Evolutionary conservation across 2,888 invertebrate genomes (phyloP).

Genomic region (Kryphioiulus occultus): DNA sequence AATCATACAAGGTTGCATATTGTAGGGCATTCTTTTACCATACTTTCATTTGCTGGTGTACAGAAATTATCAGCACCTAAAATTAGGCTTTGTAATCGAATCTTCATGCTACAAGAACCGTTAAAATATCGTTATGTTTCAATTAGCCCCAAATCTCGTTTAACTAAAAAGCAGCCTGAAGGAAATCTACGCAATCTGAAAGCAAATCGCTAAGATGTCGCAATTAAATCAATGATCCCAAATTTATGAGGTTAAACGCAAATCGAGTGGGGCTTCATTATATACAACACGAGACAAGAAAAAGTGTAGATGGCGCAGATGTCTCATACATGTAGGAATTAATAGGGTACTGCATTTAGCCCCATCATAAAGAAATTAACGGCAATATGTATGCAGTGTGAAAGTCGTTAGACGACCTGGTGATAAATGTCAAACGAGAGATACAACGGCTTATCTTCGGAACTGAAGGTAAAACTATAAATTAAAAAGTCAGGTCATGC

Average conservation of each 20-base stretch:
- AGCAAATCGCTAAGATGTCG: background rate
- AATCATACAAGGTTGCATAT: too few relatives aligned
- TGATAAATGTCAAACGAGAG: background rate
- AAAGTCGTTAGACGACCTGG: background rate
- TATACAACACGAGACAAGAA: background rate
- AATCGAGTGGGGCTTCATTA: background rate
- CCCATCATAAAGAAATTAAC: background rate
- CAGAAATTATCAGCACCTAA: too few relatives aligned
- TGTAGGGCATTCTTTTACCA: too few relatives aligned
- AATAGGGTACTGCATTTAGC: constrained; percentile 7
- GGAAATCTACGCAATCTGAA: background rate
- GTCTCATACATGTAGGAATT: background rate
- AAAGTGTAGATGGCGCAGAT: constrained; percentile 1
- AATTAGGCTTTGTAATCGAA: too few relatives aligned
- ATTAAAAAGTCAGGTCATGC: constrained; percentile 4
- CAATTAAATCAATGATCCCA: constrained; percentile 3
- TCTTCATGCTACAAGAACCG: background rate
- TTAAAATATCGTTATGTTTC: background rate
- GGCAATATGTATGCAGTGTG: constrained; percentile 16
- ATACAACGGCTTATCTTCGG: background rate
- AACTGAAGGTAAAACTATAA: background rate
- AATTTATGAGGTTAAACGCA: constrained; percentile 7
- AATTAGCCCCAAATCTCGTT: background rate
- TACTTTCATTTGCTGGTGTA: too few relatives aligned
- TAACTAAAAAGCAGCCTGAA: background rate